These are phyloP conservation scores for Miltochrista miniata DNA, from an alignment of 2,888 invertebrate species.

Conservation along the genomic window DNA sequence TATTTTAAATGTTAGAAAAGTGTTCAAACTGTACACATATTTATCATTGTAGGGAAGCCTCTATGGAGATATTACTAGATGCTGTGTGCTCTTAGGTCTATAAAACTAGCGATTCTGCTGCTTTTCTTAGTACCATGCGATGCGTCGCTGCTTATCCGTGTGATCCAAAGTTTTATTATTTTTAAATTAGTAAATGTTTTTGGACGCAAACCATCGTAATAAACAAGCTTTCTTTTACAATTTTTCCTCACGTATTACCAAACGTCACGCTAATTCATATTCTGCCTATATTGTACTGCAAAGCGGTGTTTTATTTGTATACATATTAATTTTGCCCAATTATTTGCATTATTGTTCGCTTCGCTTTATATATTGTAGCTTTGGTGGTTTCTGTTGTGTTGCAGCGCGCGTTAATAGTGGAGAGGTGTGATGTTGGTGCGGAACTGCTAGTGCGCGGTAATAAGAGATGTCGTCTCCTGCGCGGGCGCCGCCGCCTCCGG, in stretches of 20 bases:
- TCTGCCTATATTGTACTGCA: conserved; percentile 3
- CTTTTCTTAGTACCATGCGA: too few species aligned
- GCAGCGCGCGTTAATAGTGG: conserved; percentile 76
- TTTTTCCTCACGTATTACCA: neutral
- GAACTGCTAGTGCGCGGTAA: conserved; percentile 49
- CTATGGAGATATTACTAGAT: too few species aligned
- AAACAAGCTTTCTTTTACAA: neutral
- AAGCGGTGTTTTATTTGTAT: conserved; percentile 38
- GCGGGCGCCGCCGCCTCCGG: conserved; percentile 58
- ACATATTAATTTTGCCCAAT: conserved; percentile 36
- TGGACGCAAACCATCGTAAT: conserved; percentile 1
- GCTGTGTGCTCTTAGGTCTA: too few species aligned
- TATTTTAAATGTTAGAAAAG: too few species aligned
- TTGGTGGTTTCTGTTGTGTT: conserved; percentile 75
- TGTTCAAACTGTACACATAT: too few species aligned
- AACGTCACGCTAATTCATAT: conserved; percentile 6
- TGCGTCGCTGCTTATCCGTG: too few species aligned
- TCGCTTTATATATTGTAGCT: conserved; percentile 78
- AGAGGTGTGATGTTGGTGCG: conserved; percentile 65
- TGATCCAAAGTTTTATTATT: too few species aligned
- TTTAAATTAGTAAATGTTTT: neutral
- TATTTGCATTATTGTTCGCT: conserved; percentile 49
- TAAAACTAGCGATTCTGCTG: too few species aligned
- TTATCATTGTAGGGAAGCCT: too few species aligned
- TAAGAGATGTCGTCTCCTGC: conserved; percentile 70